Base-by-base conservation (phyloP, 2,888 invertebrate genomes). In the Cepaea hortensis region DNA sequence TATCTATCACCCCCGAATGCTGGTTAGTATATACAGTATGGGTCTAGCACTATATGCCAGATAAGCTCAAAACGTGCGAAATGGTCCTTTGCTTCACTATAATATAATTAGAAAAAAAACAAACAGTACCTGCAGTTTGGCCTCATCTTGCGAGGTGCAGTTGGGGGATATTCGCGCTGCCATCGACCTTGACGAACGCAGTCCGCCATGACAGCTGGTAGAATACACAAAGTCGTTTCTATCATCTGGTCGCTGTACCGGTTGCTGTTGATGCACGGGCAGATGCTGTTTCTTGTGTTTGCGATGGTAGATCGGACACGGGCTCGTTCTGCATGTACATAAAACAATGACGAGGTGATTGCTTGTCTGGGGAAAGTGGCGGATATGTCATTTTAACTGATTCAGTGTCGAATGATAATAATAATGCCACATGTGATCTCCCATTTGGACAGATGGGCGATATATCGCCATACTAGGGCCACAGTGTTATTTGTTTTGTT, bases 161-260 rank as follows among this genome's bases (percentile, higher is more conserved):
- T 68, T 18, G 11, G 70, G 13, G 1, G 81, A 48, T 15, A 7
- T 3, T 18, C 50, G 68, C 48, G 70, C 6, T 0, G 35, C n/a
- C 70, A 70, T 15, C n/a, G 81, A 70, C 70, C 20, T 70, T 9
- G 18, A 70, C 3, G 65, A 35, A n/a, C 50, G 48, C 20, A 79
- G 85, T 55, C 87, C 85, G 73, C 85, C 87, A 55, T 87, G 87
- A 55, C 79, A 85, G 50, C 61, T 85, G 35, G 87, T 85, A n/a
- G 85, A 85, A 61, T 85, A 85, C 3, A 87, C 73, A 18, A 83
- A 79, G 68, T 85, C 87, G 20, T 81, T 77, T 48, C 84, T 68
- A 61, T 76, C 61, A 20, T 75, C 50, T 35, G 68, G 5, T n/a
- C 84, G 79, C 7, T 35, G 72, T 7, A 50, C 5, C 7, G 76